Conservation (phyloP, 2,797 vertebrate genomes). For the Naso thynnoides region DNA sequence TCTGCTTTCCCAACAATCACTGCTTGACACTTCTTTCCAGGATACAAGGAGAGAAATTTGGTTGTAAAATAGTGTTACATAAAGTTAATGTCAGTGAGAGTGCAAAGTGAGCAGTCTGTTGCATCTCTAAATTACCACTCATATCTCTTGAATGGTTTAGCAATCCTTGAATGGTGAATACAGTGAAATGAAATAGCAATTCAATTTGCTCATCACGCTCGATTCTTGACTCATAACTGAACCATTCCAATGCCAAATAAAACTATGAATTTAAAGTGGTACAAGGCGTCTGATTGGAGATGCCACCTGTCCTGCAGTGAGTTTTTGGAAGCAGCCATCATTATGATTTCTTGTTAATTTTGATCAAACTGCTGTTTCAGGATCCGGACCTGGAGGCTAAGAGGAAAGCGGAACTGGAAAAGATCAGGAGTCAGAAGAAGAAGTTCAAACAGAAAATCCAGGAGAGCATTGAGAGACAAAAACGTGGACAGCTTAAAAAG, state of each 20-base stretch:
- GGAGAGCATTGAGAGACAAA: constrained; percentile 79
- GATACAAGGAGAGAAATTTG: background rate
- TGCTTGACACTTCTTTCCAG: too few relatives aligned
- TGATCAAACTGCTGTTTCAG: constrained; percentile 72
- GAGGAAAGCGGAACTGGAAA: constrained; percentile 90
- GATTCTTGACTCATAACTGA: background rate
- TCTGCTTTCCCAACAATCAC: background rate
- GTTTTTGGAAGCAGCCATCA: background rate
- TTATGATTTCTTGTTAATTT: background rate
- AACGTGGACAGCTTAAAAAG: constrained; percentile 68
- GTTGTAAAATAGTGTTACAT: background rate
- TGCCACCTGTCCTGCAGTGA: background rate
- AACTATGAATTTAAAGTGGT: background rate
- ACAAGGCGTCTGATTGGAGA: background rate
- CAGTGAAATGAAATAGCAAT: too few relatives aligned
- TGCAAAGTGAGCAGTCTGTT: background rate
- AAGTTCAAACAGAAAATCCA: constrained; percentile 86
- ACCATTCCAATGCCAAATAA: background rate
- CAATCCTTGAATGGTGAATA: too few relatives aligned
- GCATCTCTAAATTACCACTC: background rate
- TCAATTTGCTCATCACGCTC: too few relatives aligned
- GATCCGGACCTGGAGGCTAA: constrained; percentile 94
- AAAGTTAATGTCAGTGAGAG: background rate
- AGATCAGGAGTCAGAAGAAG: constrained; percentile 87
- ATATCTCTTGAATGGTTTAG: background rate